phyloP scores from a whole-genome alignment of 2,113 vertebrate species.

The Oncorhynchus kisutch region DNA sequence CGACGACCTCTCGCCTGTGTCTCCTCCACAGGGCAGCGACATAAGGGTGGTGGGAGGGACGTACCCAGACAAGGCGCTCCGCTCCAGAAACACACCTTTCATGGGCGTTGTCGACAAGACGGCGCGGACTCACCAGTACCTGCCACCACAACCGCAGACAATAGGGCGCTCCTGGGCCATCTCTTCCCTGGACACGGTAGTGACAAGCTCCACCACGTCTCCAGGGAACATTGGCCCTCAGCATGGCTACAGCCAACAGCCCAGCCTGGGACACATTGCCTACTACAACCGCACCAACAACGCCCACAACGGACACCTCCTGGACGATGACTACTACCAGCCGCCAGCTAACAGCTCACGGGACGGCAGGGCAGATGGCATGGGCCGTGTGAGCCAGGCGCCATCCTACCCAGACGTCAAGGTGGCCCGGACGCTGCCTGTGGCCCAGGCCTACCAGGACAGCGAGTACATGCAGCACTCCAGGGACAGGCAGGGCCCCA shows the following conservation, averaged over 20 bases:
- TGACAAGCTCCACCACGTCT: conserved; percentile 81
- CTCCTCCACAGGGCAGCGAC: conserved; percentile 81
- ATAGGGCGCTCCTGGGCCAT: conserved; percentile 90
- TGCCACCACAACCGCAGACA: conserved; percentile 65
- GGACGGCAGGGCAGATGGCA: conserved; percentile 68
- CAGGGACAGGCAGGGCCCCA: conserved; percentile 85
- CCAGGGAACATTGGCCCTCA: conserved; percentile 73
- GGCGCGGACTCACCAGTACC: conserved; percentile 85
- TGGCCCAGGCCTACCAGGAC: conserved; percentile 90
- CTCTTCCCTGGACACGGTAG: conserved; percentile 92
- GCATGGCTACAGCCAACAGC: conserved; percentile 64
- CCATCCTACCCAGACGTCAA: conserved; percentile 89
- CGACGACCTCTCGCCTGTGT: conserved; percentile 85
- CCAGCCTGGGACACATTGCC: conserved; percentile 84
- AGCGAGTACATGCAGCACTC: conserved; percentile 84
- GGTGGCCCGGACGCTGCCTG: conserved; percentile 88
- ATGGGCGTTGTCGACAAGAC: conserved; percentile 95
- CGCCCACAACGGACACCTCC: conserved; percentile 89
- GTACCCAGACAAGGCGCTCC: conserved; percentile 88
- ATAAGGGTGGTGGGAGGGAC: conserved; percentile 66
- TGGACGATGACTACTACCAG: conserved; percentile 76
- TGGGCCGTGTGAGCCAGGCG: conserved; percentile 85
- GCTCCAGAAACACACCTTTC: conserved; percentile 90
- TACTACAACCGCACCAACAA: conserved; percentile 99
- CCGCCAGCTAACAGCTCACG: conserved; percentile 72